These are phyloP conservation scores for Garra rufa DNA, from an alignment of 2,113 vertebrate species.

Conservation along the genomic window DNA sequence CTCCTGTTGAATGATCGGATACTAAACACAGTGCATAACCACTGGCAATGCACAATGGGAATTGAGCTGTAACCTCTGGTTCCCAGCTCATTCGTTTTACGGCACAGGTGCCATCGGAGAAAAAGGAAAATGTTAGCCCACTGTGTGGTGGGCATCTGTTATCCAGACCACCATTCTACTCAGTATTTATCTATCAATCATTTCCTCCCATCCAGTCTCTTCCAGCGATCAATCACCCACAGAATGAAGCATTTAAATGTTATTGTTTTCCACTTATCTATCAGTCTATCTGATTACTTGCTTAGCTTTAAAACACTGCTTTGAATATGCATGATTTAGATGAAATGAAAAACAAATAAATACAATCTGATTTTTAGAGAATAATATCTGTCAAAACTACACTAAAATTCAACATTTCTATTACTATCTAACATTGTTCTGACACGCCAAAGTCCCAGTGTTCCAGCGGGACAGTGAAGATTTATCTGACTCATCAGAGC, in stretches of 20 bases:
- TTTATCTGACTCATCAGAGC: constrained; percentile 73
- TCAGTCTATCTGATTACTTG: background rate
- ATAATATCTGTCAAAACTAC: background rate
- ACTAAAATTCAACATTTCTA: constrained; percentile 13
- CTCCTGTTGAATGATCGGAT: background rate
- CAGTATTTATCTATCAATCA: constrained; percentile 22
- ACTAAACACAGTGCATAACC: background rate
- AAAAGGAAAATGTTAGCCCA: background rate
- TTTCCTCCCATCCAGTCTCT: too few species aligned
- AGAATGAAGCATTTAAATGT: constrained; percentile 14
- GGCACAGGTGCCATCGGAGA: constrained; percentile 21
- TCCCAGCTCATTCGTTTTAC: background rate
- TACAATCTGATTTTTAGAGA: background rate
- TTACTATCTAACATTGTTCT: constrained; percentile 1
- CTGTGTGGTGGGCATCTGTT: constrained; percentile 31
- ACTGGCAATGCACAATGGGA: background rate
- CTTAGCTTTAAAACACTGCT: background rate
- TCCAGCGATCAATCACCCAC: constrained; percentile 36
- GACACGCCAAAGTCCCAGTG: constrained; percentile 31
- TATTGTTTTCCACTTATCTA: background rate
- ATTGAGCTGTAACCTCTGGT: background rate
- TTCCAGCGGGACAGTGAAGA: constrained; percentile 66
- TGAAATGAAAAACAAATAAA: background rate
- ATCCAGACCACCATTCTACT: constrained; percentile 26
- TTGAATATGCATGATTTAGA: constrained; percentile 7